Evolutionary conservation across 2,113 vertebrate species (phyloP).

Genomic region (Seriola dumerili): DNA sequence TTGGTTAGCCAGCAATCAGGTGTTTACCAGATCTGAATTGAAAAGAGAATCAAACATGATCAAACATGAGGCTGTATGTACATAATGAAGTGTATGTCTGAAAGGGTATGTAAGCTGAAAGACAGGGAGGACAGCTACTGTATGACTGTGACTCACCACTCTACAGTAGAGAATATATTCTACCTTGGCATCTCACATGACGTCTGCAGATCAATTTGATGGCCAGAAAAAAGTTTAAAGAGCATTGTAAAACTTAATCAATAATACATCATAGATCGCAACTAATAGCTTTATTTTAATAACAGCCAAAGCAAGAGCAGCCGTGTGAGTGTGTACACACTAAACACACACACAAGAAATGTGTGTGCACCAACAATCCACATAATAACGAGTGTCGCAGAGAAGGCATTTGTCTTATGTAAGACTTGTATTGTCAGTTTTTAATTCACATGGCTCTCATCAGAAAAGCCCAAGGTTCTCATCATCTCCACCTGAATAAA

Average conservation of each 20-base stretch:
- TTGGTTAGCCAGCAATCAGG: background rate
- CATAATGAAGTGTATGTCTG: background rate
- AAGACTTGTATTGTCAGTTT: constrained; percentile 72
- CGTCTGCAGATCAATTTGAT: constrained; percentile 26
- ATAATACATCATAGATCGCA: constrained; percentile 59
- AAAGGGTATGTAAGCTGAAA: background rate
- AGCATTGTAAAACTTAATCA: constrained; percentile 57
- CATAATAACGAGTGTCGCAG: constrained; percentile 54
- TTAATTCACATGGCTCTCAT: constrained; percentile 76
- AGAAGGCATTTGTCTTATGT: constrained; percentile 72
- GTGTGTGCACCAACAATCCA: constrained; percentile 17
- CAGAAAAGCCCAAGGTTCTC: constrained; percentile 75
- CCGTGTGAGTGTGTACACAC: background rate
- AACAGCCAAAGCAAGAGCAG: constrained; percentile 46
- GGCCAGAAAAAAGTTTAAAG: constrained; percentile 38
- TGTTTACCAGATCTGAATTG: background rate
- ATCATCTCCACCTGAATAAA: constrained; percentile 57
- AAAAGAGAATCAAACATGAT: background rate
- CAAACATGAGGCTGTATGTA: background rate
- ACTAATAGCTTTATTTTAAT: constrained; percentile 67
- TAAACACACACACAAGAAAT: background rate
- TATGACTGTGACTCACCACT: background rate
- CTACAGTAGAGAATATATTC: background rate
- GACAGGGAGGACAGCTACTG: background rate
- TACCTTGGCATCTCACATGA: background rate